phyloP scores from a whole-genome alignment of 1,140 invertebrate species.

The Rhizoglyphus robini region DNA sequence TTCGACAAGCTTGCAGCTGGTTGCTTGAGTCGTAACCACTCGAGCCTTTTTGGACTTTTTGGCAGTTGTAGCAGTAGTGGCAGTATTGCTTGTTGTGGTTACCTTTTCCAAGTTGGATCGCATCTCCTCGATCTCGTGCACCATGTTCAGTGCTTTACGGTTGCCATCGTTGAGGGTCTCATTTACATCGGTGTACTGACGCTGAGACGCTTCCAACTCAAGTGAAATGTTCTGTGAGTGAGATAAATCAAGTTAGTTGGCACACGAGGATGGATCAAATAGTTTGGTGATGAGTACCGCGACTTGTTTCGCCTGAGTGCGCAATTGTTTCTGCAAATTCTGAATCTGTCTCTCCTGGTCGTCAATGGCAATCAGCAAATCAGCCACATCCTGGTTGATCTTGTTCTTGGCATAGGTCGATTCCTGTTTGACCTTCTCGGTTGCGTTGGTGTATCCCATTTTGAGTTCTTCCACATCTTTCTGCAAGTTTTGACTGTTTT shows the following conservation, averaged over 20 bases:
- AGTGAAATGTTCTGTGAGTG: conserved; percentile 14
- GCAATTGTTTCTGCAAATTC: conserved; percentile 22
- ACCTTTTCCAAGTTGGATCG: conserved; percentile 67
- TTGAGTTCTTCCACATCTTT: conserved; percentile 20
- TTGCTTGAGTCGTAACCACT: no score
- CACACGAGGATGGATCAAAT: neutral
- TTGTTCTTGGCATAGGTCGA: conserved; percentile 17
- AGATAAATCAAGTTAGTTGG: neutral
- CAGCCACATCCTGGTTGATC: conserved; percentile 19
- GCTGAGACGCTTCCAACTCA: conserved; percentile 17
- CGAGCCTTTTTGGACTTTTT: no score
- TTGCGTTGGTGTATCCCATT: conserved; percentile 8
- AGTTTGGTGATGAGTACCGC: conserved; percentile 4
- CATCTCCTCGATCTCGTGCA: conserved; percentile 79
- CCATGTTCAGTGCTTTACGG: conserved; percentile 69
- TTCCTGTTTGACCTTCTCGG: conserved; percentile 19
- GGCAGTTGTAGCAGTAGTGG: no score
- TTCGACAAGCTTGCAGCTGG: no score
- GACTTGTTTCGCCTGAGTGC: conserved; percentile 22
- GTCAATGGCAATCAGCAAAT: conserved; percentile 20
- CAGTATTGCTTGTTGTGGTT: no score
- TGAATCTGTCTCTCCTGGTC: conserved; percentile 14
- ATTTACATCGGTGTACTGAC: conserved; percentile 6
- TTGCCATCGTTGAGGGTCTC: conserved; percentile 56
- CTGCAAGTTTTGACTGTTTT: conserved; percentile 13